A percentile compares a stretch with the other conserved stretches of the same genome.
Conservation (phyloP, 1,140 invertebrate genomes). For the Nasonia longicornis region DNA sequence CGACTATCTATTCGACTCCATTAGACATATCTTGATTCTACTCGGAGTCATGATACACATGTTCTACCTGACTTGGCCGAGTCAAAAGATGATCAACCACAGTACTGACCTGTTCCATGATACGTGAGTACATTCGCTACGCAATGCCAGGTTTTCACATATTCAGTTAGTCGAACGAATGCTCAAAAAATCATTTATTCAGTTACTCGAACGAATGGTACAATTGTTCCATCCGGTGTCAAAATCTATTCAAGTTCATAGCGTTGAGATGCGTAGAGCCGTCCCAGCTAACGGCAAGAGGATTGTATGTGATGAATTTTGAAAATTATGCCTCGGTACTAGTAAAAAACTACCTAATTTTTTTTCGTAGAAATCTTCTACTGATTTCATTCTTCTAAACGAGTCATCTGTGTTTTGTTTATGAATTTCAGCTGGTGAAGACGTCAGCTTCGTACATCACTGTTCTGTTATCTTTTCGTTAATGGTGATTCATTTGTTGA, state of each 20-base stretch:
- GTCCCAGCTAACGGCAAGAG: background rate
- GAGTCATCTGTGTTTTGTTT: background rate
- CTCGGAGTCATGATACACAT: constrained; percentile 43
- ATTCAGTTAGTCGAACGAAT: background rate
- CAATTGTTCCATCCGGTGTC: background rate
- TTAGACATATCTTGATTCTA: constrained; percentile 33
- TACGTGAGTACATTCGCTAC: constrained; percentile 43
- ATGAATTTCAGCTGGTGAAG: background rate
- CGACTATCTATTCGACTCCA: background rate
- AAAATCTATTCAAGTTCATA: constrained; percentile 5
- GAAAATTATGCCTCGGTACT: background rate
- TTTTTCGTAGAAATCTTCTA: background rate
- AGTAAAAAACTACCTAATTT: background rate
- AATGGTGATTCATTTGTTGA: background rate
- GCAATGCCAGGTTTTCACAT: background rate
- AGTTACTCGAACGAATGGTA: constrained; percentile 19
- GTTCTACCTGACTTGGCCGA: constrained; percentile 48
- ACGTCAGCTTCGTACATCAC: background rate
- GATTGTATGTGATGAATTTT: background rate
- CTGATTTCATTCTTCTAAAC: background rate
- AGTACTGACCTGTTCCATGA: constrained; percentile 38
- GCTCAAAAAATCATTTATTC: background rate
- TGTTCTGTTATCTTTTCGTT: background rate
- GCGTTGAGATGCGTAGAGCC: background rate
- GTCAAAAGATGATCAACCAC: constrained; percentile 49